Evolutionary conservation across 2,888 invertebrate genomes (phyloP).

Genomic region (Margaritifera margaritifera): DNA sequence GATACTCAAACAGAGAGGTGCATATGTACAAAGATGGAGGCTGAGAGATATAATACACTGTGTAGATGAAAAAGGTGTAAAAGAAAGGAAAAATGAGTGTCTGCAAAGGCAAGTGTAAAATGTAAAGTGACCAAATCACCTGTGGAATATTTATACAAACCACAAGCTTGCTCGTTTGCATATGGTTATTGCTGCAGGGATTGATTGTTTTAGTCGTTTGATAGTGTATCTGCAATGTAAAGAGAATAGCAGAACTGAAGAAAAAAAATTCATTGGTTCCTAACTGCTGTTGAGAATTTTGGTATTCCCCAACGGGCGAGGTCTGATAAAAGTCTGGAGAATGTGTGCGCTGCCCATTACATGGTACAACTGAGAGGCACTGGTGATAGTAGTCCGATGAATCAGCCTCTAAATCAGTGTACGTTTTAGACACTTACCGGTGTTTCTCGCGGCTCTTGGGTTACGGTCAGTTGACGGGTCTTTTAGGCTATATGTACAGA

Average conservation of each 20-base stretch:
- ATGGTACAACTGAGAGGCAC: conserved; percentile 11
- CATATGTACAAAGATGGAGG: conserved; percentile 11
- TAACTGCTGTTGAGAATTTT: conserved; percentile 7
- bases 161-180: conserved; percentile 31
- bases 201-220: conserved; percentile 27
- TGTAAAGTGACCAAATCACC: conserved; percentile 27
- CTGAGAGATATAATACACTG: conserved; percentile 13
- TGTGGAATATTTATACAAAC: conserved; percentile 34
- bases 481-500: too few species aligned
- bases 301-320: conserved; percentile 18
- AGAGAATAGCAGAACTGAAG: conserved; percentile 25
- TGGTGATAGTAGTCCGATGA: too few species aligned
- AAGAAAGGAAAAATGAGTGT: conserved; percentile 3
- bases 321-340: conserved; percentile 27
- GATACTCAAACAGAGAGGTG: too few species aligned
- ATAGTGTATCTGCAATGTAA: conserved; percentile 16
- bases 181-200: conserved; percentile 24
- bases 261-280: conserved; percentile 21
- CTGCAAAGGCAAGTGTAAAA: conserved; percentile 14
- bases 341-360: conserved; percentile 18
- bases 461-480: too few species aligned
- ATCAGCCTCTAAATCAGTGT: too few species aligned
- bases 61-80: conserved; percentile 7
- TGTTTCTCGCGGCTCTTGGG: too few species aligned
- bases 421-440: too few species aligned